Conservation (phyloP, 2,888 invertebrate genomes). For the Cantharis lateralis region DNA sequence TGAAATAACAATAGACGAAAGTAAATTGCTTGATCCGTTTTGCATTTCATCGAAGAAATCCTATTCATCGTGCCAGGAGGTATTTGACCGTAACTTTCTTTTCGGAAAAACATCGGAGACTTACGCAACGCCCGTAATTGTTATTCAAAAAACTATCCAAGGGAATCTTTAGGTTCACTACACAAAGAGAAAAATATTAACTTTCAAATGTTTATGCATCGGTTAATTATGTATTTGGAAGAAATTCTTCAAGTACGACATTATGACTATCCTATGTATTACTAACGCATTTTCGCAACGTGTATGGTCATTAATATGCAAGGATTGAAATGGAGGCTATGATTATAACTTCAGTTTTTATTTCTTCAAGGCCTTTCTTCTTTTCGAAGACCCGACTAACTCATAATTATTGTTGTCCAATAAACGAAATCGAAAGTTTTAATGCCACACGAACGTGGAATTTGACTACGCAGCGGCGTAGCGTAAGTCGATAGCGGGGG, state of each 20-base stretch:
- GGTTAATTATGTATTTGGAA: neutral
- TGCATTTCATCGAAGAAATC: neutral
- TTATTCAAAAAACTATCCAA: neutral
- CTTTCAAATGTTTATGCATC: neutral
- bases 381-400: neutral
- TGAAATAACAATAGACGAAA: conserved; percentile 1
- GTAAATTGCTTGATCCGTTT: neutral
- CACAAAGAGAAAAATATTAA: neutral
- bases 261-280: neutral
- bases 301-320: neutral
- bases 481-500: neutral
- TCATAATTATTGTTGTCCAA: neutral
- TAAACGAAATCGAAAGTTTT: neutral
- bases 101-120: neutral
- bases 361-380: neutral
- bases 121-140: neutral
- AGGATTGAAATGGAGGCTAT: neutral
- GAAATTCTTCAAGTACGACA: neutral
- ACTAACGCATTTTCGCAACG: neutral
- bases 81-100: neutral
- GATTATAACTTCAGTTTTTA: neutral
- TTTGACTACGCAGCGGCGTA: neutral
- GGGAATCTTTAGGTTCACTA: neutral
- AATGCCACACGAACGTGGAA: neutral
- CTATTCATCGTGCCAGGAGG: neutral